Conservation (phyloP, 2,888 invertebrate species). For the Drosophila anomelani region DNA sequence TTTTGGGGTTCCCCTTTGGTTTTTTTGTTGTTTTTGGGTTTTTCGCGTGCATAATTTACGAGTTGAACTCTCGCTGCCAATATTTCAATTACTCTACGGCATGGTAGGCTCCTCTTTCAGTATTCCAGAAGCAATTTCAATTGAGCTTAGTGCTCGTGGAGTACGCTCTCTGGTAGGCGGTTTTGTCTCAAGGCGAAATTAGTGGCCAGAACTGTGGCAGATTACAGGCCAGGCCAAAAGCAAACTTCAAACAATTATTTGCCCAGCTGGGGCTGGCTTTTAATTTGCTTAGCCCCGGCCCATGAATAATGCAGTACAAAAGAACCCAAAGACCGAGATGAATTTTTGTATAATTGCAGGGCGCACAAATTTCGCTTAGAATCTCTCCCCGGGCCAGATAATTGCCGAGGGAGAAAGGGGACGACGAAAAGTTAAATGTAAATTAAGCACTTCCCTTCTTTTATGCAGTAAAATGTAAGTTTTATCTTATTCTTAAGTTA, state of each 20-base stretch:
- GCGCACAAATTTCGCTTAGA: conserved; percentile 47
- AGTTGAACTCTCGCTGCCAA: conserved; percentile 54
- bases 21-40: background rate
- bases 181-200: conserved; percentile 70
- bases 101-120: conserved; percentile 6
- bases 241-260: conserved; percentile 75
- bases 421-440: conserved; percentile 37
- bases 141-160: conserved; percentile 34
- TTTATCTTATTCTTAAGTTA: conserved; percentile 24
- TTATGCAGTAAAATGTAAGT: conserved; percentile 24
- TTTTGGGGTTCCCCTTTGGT: background rate
- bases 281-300: conserved; percentile 51
- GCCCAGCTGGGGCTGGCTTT: conserved; percentile 47
- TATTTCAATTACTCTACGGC: conserved; percentile 69
- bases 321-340: conserved; percentile 29
- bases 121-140: conserved; percentile 36
- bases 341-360: conserved; percentile 53
- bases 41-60: conserved; percentile 56
- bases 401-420: conserved; percentile 30
- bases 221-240: conserved; percentile 69
- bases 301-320: conserved; percentile 51
- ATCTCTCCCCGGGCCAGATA: conserved; percentile 45
- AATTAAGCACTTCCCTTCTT: conserved; percentile 38
- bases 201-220: conserved; percentile 76
- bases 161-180: conserved; percentile 58